Base-by-base conservation (phyloP, 2,888 invertebrate species). In the Papilio gigon region DNA sequence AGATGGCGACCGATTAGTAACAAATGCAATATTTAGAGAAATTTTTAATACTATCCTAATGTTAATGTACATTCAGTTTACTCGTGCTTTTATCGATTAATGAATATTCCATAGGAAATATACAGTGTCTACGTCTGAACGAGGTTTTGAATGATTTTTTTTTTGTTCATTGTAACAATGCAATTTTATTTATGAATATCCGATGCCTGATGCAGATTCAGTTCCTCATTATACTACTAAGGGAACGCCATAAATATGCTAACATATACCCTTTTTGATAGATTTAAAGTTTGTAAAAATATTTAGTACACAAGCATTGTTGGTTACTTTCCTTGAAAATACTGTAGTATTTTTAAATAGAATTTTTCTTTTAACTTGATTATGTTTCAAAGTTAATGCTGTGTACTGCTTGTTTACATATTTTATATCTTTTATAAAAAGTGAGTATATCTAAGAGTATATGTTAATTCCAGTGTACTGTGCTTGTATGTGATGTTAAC, bases 161-260 rank as follows among this genome's bases (percentile, higher is more conserved):
- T 56, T 86, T n/a, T n/a, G n/a, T n/a, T n/a, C n/a, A n/a, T n/a
- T 88, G 80, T 86, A 84, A 83, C 85, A 88, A 89, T 89, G 86
- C 88, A 87, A 84, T 80, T 82, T 83, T 78, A 78, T 84, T 84
- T 83, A 76, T 74, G 79, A 76, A 77, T 79, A 77, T 81, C 81
- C 77, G 3, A 68, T 78, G 87, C 89, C 88, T 90, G 90, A 89
- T 90, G 91, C 90, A 90, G 90, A 86, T 90, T 87, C 86, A 85
- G 87, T 82, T 77, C 71, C 70, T 72, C 67, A 71, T 71, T 71
- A 69, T 71, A 67, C 61, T 70, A 72, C 75, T 77, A 72, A 77
- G 73, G 76, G 17, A 35, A 53, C 25, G 60, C 40, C 66, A 59
- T 64, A 67, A 72, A 69, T 68, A 71, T 75, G 35, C 14, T 68